Evolutionary conservation across 2,888 invertebrate species (phyloP).

Genomic region (Polydrusus tereticollis): DNA sequence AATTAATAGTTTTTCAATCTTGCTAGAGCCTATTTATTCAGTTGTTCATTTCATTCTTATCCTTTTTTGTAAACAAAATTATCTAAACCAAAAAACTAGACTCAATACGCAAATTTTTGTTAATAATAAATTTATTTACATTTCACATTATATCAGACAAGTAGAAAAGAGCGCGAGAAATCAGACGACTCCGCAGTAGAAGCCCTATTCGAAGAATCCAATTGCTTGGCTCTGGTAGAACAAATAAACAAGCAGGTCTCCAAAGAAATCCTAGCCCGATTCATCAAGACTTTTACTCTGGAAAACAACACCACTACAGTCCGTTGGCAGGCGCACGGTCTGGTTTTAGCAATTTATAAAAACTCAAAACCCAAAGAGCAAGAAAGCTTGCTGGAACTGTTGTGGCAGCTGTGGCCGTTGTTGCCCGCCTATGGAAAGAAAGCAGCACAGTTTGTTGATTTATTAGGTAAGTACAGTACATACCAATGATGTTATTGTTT

Average conservation of each 20-base stretch:
- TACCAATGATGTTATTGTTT: too few species aligned
- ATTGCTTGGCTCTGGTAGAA: conserved; percentile 77
- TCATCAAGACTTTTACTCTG: conserved; percentile 90
- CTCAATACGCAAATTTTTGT: not conserved
- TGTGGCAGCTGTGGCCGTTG: conserved; percentile 94
- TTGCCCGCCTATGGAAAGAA: conserved; percentile 92
- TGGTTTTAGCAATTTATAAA: conserved; percentile 86
- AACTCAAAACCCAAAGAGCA: conserved; percentile 85
- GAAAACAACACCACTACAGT: conserved; percentile 94
- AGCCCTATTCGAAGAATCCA: conserved; percentile 76
- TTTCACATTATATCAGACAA: conserved; percentile 47
- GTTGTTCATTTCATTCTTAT: too few species aligned
- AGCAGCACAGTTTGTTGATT: conserved; percentile 96
- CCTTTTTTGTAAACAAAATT: too few species aligned
- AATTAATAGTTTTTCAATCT: too few species aligned
- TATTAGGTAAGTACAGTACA: conserved; percentile 71
- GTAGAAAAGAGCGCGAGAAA: conserved; percentile 75
- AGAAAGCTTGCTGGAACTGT: conserved; percentile 81
- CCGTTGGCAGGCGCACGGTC: conserved; percentile 95
- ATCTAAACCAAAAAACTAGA: too few species aligned
- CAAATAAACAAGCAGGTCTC: conserved; percentile 79
- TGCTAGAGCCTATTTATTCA: too few species aligned
- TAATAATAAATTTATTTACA: not conserved
- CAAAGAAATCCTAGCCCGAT: conserved; percentile 76
- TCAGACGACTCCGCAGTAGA: conserved; percentile 77